Base-by-base conservation (phyloP, 2,797 vertebrate species). In the Anguilla pacifica region DNA sequence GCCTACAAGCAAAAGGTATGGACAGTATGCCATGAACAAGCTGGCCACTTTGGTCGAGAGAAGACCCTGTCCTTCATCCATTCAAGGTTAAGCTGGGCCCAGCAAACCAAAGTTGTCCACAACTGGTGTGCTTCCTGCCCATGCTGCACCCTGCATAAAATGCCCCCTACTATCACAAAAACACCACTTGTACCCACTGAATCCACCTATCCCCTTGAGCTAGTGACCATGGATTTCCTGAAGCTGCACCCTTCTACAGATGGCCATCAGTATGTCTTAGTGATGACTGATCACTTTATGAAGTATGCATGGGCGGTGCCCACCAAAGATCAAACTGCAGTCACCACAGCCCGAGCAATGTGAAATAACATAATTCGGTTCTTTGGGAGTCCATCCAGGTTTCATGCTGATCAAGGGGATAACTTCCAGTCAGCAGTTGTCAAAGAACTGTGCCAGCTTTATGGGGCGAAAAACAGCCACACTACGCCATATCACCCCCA, bases 291-390 rank as follows among this genome's bases (percentile, higher is more conserved):
- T n/a, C 19, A 39, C 1, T 86, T 86, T 4, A 81, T 31, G 3
- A 87, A 81, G 7, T 86, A 53, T 57, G 51, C 86, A 11, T 84
- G 86, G 77, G 61, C 81, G 1, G 19, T 83, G 0, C 25, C 53
- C 11, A 87, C 86, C 6, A 6, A 4, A 2, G 59, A 70, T 28
- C 81, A 87, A 49, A 87, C 2, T 3, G 86, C 25, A 6, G 7
- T 39, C 6, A 83, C 79, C 0, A 83, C 82, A 10, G 61, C 79
- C 6, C 61, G 13, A n/a, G 57, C 39, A 13, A 22, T 84, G n/a
- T 83, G 77, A 59, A 4, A 28, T 10, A 46, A 39, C 35, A 10
- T 61, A 1, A 61, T 83, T 4, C 10, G 43, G 15, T 51, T 51
- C 17, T 87, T 49, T 87, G 77, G 86, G 10, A 11, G 46, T n/a